Conservation (phyloP, 2,113 vertebrate genomes). For the Acinonyx jubatus region DNA sequence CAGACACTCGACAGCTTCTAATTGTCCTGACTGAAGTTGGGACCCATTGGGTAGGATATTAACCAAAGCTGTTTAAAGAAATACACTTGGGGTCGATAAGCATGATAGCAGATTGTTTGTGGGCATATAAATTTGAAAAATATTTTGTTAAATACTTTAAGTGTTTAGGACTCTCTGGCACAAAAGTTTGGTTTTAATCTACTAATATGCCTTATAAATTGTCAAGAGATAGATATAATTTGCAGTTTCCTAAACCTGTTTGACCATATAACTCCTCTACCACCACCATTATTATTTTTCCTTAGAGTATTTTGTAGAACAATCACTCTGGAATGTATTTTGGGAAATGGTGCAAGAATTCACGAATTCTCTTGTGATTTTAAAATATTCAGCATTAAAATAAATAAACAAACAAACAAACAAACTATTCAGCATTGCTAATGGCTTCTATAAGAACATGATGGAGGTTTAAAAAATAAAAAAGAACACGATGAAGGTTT, state of each 20-base stretch:
- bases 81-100: not conserved
- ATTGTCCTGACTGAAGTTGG: not conserved
- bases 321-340: not conserved
- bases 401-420: too few species aligned
- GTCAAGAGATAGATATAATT: not conserved
- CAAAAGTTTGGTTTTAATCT: not conserved
- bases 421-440: not conserved
- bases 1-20: not conserved
- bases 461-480: not conserved
- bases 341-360: not conserved
- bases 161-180: not conserved
- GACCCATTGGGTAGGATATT: not conserved
- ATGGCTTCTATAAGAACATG: not conserved
- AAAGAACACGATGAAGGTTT: not conserved
- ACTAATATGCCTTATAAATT: not conserved
- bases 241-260: not conserved
- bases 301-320: not conserved
- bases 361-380: not conserved
- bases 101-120: not conserved
- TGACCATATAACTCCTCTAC: not conserved
- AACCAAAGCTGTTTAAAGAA: not conserved
- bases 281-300: not conserved
- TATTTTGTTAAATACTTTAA: not conserved
- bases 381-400: not conserved
- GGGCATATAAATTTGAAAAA: not conserved